phyloP scores from a whole-genome alignment of 1,140 invertebrate species.

The Whitmania pigra region DNA sequence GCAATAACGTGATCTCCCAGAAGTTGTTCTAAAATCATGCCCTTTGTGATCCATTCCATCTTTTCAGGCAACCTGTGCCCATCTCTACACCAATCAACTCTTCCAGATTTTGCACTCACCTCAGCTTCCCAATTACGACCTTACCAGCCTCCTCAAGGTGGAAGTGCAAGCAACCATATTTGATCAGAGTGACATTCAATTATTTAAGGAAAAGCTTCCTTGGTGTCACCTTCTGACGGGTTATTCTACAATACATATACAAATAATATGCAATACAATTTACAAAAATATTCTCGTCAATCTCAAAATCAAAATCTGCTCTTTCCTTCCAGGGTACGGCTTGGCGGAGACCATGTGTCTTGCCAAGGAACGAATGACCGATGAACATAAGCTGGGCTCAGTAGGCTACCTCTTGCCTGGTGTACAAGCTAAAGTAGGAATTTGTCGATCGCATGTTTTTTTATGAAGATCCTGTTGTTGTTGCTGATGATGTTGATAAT shows the following conservation, averaged over 20 bases:
- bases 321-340: not conserved
- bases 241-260: not conserved
- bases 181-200: not conserved
- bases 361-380: not conserved
- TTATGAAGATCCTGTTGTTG: not conserved
- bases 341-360: not conserved
- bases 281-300: too few relatives aligned
- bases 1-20: too few relatives aligned
- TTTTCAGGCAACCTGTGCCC: slow-evolving; percentile 3
- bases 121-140: not conserved
- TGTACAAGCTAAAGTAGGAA: not conserved
- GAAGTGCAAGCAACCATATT: not conserved
- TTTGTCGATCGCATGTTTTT: too few relatives aligned
- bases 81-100: not conserved
- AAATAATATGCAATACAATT: too few relatives aligned
- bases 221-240: not conserved
- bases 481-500: too few relatives aligned
- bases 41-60: too few relatives aligned
- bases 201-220: not conserved
- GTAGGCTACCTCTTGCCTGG: not conserved
- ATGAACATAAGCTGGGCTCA: not conserved
- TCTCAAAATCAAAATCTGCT: not conserved
- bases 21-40: too few relatives aligned
- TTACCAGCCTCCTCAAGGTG: not conserved
- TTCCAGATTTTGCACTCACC: not conserved